These are phyloP conservation scores for Macaca mulatta DNA, from an alignment of 2,113 vertebrate genomes.

Conservation along the genomic window DNA sequence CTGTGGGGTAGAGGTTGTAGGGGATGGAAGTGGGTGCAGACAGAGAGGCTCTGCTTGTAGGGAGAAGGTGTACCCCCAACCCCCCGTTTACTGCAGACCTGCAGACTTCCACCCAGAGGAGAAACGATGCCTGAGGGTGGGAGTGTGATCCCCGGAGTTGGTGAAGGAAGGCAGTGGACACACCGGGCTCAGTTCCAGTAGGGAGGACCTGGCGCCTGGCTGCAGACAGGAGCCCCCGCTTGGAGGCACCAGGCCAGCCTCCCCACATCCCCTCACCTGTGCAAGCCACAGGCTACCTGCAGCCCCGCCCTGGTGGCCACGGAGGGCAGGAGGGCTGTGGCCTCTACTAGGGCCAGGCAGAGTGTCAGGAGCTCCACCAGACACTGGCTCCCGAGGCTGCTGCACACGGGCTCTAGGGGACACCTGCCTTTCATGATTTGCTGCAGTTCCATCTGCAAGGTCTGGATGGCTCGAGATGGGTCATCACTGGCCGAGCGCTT, in stretches of 20 bases:
- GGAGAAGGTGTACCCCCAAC: background rate
- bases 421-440: slow-evolving; percentile 97
- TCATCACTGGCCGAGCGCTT: slow-evolving; percentile 91
- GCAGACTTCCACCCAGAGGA: background rate
- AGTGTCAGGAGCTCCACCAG: background rate
- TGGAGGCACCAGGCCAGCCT: background rate
- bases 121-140: background rate
- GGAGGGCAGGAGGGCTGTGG: background rate
- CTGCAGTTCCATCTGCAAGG: slow-evolving; percentile 96
- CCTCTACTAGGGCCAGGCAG: no score
- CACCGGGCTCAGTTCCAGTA: background rate
- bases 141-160: background rate
- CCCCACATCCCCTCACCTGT: no score
- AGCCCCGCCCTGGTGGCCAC: background rate
- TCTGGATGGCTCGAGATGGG: slow-evolving; percentile 93
- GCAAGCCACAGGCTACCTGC: background rate
- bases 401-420: background rate
- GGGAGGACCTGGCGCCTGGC: background rate
- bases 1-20: background rate
- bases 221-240: background rate
- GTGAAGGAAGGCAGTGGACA: background rate
- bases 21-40: background rate
- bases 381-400: background rate
- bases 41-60: background rate
- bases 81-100: background rate